Evolutionary conservation across 2,888 invertebrate species (phyloP).

Genomic region (Lamellibrachia satsuma): DNA sequence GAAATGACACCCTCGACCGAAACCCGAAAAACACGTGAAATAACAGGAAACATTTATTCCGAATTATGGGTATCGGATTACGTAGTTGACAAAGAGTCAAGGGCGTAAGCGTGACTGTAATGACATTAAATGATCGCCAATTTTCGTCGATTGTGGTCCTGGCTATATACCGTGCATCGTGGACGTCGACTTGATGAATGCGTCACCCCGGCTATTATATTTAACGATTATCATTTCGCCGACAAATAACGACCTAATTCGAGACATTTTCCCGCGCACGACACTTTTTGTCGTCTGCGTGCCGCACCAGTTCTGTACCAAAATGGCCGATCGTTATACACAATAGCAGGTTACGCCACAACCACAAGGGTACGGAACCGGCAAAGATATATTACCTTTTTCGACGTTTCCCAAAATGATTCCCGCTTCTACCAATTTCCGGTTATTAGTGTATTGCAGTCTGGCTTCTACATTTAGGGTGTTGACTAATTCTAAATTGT

Average conservation of each 20-base stretch:
- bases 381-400: not conserved
- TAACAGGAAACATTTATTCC: not conserved
- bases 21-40: not conserved
- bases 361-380: not conserved
- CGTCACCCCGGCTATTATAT: not conserved
- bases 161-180: not conserved
- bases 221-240: not conserved
- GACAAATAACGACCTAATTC: constrained; percentile 10
- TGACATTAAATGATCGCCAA: constrained; percentile 10
- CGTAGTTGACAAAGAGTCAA: not conserved
- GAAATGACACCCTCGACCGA: not conserved
- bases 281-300: not conserved
- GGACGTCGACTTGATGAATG: not conserved
- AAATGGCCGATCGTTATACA: not conserved
- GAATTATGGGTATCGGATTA: not conserved
- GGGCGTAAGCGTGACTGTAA: not conserved
- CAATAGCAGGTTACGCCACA: not conserved
- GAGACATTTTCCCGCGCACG: not conserved
- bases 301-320: not conserved
- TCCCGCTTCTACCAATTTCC: too few species aligned
- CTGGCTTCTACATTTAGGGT: not conserved
- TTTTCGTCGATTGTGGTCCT: not conserved
- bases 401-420: too few species aligned
- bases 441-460: not conserved
- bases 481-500: not conserved